Base-by-base conservation (phyloP, 2,113 vertebrate species). In the Macroglossus sobrinus region DNA sequence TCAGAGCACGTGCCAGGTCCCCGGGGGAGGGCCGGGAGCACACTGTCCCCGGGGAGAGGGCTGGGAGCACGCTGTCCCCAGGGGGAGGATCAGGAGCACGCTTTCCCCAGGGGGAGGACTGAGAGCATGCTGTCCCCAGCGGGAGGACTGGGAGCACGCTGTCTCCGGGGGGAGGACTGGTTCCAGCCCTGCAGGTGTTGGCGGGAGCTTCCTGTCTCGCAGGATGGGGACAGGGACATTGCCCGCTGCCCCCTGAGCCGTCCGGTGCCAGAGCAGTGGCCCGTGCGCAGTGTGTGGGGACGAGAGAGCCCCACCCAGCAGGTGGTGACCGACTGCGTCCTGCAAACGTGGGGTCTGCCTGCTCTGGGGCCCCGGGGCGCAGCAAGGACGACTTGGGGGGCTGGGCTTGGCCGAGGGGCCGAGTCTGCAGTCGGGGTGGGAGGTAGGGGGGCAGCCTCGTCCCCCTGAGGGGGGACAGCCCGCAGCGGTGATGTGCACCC, bases 311-410 rank as follows among this genome's bases (percentile, higher is more conserved):
- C 28, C 33, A 33, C 3, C 78, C 24, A 3, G 6, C 3, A 12
- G 9, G 28, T 4, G 40, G 7, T 1, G 5, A 9, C 7, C 0
- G 66, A 21, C 11, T 7, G 9, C 0, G 3, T 33, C 59, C 18
- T 10, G 40, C 24, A 11, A 38, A n/a, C 1, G 6, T 22, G 22
- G 55, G 7, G 55, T 16, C 16, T 35, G 45, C 59, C 59, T 14
- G 16, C 19, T 19, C 33, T 0, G 7, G 57, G 0, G 3, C 14
- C 35, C 24, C 21, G 0, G 47, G 2, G n/a, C 18, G 10, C 2
- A 55, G 76, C 4, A 5, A 11, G 38, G 24, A 0, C 15, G 28
- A 8, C 10, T 55, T 7, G 33, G 50, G 45, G 59, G 45, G 50
- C 30, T 66, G 13, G 45, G 6, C 88, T n/a, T n/a, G n/a, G n/a